A percentile compares a stretch with the other conserved stretches of the same genome.
phyloP scores from a whole-genome alignment of 2,113 vertebrate genomes.

The Notiomystis cincta region DNA sequence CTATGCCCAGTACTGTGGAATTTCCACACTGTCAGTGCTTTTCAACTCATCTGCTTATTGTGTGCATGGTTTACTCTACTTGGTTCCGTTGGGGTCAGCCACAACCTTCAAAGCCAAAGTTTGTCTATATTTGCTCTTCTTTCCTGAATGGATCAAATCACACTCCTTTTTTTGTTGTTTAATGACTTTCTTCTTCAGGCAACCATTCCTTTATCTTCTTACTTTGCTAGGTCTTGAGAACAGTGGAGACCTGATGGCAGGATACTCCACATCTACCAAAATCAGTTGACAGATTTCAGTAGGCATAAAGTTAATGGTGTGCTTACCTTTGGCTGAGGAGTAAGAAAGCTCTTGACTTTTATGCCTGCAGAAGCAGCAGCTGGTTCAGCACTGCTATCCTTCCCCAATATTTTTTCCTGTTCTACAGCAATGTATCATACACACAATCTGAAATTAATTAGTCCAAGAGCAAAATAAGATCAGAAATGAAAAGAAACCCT shows the following conservation, averaged over 20 bases:
- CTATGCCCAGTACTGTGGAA: slow-evolving; percentile 10
- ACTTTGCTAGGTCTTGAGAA: neutral
- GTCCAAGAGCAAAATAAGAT: neutral
- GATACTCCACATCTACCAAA: neutral
- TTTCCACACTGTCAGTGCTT: slow-evolving; percentile 24
- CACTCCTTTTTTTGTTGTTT: neutral
- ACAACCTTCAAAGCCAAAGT: slow-evolving; percentile 30
- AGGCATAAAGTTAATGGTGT: neutral
- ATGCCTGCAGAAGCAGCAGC: neutral
- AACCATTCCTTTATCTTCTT: neutral
- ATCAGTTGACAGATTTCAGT: neutral
- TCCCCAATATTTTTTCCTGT: neutral
- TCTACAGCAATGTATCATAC: neutral
- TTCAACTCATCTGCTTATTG: slow-evolving; percentile 42
- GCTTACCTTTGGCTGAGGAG: neutral
- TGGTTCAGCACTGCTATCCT: neutral
- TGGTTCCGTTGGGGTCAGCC: neutral
- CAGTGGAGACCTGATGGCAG: neutral
- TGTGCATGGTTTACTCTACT: slow-evolving; percentile 5
- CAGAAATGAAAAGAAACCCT: neutral
- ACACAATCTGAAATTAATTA: neutral
- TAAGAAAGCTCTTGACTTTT: neutral
- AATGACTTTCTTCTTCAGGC: slow-evolving; percentile 13
- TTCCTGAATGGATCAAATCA: slow-evolving; percentile 28
- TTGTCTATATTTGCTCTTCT: slow-evolving; percentile 31